phyloP scores from a whole-genome alignment of 1,140 invertebrate genomes.

The Calliopsis andreniformis region DNA sequence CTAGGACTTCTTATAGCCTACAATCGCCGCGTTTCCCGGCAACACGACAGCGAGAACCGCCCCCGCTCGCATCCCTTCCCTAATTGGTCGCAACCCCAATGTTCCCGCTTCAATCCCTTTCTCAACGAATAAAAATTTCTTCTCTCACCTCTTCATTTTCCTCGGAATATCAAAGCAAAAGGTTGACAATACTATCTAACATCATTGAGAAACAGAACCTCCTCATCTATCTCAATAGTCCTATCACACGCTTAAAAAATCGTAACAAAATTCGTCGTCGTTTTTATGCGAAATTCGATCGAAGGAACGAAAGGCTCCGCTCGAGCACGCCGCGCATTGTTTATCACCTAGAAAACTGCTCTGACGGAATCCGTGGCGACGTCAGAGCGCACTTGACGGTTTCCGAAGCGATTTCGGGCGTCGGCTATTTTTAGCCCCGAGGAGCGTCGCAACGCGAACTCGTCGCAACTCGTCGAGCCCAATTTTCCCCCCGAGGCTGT shows the following conservation, averaged over 20 bases:
- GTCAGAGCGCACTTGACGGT: constrained; percentile 17
- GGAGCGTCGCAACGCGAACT: constrained; percentile 19
- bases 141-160: not conserved
- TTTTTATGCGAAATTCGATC: no score
- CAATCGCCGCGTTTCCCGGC: constrained; percentile 70
- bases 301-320: no score
- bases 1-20: constrained; percentile 63
- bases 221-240: no score
- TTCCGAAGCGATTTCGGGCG: constrained; percentile 9
- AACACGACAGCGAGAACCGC: constrained; percentile 69
- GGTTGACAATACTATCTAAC: no score
- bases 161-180: no score
- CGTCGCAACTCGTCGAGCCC: constrained; percentile 31
- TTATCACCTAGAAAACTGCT: constrained; percentile 26
- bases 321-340: not conserved
- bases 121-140: not conserved
- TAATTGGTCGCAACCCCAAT: constrained; percentile 71
- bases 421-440: constrained; percentile 45
- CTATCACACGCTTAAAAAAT: no score
- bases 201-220: no score
- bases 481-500: not conserved
- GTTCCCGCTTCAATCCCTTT: constrained; percentile 51
- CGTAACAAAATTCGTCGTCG: no score
- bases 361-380: not conserved
- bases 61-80: constrained; percentile 61